A percentile compares a stretch with the other conserved stretches of the same genome.
These are phyloP conservation scores for Puffinus mauretanicus DNA, from an alignment of 2,113 vertebrate genomes.

Conservation along the genomic window DNA sequence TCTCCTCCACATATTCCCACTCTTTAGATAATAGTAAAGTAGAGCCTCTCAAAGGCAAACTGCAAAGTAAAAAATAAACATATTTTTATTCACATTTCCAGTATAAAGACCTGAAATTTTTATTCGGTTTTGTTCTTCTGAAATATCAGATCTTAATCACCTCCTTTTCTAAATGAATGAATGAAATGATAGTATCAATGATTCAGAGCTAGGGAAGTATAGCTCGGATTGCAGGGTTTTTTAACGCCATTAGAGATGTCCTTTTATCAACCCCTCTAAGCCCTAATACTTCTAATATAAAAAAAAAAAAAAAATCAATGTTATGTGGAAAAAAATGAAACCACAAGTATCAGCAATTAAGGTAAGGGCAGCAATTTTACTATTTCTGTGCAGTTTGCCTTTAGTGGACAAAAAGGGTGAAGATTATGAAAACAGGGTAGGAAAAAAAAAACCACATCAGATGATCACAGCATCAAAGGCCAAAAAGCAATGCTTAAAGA, in stretches of 20 bases:
- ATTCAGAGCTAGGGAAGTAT: background rate
- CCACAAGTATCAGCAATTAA: background rate
- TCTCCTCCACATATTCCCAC: conserved; percentile 68
- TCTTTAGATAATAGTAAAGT: conserved; percentile 63
- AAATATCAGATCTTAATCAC: background rate
- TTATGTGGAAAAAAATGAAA: background rate
- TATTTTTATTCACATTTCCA: background rate
- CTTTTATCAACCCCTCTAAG: background rate
- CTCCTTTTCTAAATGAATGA: background rate
- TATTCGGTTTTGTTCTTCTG: background rate
- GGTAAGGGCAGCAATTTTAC: background rate
- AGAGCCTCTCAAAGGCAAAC: conserved; percentile 64
- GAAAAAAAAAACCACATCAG: conserved; percentile 23
- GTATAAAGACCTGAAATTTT: background rate
- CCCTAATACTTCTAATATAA: background rate
- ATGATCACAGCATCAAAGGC: conserved; percentile 34
- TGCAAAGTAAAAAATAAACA: conserved; percentile 55
- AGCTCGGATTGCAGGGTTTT: background rate
- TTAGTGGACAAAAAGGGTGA: conserved; percentile 49
- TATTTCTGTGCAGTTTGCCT: conserved; percentile 62
- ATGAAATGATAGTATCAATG: background rate
- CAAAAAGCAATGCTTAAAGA: conserved; percentile 43
- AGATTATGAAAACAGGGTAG: conserved; percentile 54
- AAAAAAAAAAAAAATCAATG: background rate
- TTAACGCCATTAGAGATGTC: background rate